Evolutionary conservation across 2,888 invertebrate genomes (phyloP), one percentile per base, ranked within the genome.

Genomic region (Hypolimnas misippus): DNA sequence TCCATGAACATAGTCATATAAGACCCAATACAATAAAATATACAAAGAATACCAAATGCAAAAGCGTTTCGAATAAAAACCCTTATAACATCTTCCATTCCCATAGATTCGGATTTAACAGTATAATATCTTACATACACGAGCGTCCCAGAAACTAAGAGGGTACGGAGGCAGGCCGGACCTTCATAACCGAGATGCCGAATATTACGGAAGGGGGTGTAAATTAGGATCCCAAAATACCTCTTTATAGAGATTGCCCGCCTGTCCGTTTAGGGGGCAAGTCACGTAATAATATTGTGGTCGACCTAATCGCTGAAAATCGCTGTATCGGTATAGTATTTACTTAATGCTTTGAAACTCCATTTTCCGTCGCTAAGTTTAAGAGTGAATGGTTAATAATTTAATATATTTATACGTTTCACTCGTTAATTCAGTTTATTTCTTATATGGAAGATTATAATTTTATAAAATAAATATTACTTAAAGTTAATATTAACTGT

Each of bases 271-370:
- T 82, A 74, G 79, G 76, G 81, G 75, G 75, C 86, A 70, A 84
- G 86, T 87, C 89, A 88, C 89, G 88, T 88, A 87, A 87, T 87
- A 85, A 86, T 86, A 84, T 81, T 78, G 84, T 79, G 87, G 84
- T 82, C 76, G 73, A 73, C 82, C 80, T 86, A 86, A 86, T 85
- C 80, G 83, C 70, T 50, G 51, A 10, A 57, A 62, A 33, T 64
- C 49, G 58, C 40, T 73, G 71, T 73, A 74, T 73, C 70, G 73
- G 70, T 76, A 73, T 73, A 75, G 78, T 83, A 77, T 82, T 82
- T 82, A 82, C 81, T 65, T 75, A 70, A 73, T 77, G 70, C 74
- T 73, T 73, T 73, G 63, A 65, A 70, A 71, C 69, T 70, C 63
- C 12, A 21, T 46, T 21, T 46, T 70, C 69, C 50, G 50, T 56